Conservation (phyloP, 2,888 invertebrate species). For the Drosophila atroscutellata region DNA sequence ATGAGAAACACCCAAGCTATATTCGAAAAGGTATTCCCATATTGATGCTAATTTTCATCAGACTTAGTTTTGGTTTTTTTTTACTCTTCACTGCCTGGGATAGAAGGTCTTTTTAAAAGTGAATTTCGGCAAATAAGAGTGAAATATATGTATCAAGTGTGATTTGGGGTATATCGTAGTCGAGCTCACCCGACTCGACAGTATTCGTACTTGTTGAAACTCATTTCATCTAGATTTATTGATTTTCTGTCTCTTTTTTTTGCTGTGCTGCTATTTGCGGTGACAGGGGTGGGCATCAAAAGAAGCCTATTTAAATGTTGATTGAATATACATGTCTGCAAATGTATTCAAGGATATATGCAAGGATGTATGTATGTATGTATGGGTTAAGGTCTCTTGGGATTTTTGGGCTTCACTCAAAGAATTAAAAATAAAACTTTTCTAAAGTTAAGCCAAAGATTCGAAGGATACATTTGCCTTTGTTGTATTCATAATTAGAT, state of each 20-base stretch:
- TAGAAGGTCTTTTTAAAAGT: background rate
- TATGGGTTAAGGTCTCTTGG: background rate
- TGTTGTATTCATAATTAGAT: constrained; percentile 4
- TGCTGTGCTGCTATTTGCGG: constrained; percentile 1
- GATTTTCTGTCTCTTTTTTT: constrained; percentile 63
- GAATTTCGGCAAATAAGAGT: background rate
- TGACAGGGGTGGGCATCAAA: constrained; percentile 22
- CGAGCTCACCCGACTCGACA: background rate
- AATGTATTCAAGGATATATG: background rate
- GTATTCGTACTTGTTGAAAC: constrained; percentile 40
- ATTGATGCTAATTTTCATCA: background rate
- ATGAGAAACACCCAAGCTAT: background rate
- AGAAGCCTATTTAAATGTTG: constrained; percentile 44
- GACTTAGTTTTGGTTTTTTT: background rate
- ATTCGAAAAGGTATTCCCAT: background rate
- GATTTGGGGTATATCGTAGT: background rate
- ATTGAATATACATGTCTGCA: constrained; percentile 24
- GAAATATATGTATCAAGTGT: background rate
- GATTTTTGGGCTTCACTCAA: background rate
- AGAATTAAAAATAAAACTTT: background rate
- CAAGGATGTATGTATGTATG: background rate
- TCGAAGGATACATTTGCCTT: background rate
- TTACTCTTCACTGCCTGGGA: background rate
- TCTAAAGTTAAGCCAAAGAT: constrained; percentile 1
- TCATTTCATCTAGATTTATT: constrained; percentile 73